Evolutionary conservation across 2,888 invertebrate genomes (phyloP).

Genomic region (Hypomecis punctinalis): DNA sequence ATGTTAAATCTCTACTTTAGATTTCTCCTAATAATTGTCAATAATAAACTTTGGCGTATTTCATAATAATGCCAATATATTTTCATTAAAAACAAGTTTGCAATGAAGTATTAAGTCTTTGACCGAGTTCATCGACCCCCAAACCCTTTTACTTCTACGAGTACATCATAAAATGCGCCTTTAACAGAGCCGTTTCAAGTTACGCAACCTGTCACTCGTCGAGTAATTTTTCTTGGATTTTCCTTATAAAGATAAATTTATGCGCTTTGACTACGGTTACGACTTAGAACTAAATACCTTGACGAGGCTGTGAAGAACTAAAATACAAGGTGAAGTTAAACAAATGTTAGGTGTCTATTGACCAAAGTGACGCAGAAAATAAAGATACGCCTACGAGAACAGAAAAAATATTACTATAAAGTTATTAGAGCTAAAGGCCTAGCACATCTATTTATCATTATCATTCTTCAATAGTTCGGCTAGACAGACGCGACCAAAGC

Average conservation of each 20-base stretch:
- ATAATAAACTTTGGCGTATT: background rate
- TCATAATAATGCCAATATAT: constrained; percentile 4
- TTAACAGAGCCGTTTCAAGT: constrained; percentile 16
- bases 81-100: constrained; percentile 17
- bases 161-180: constrained; percentile 18
- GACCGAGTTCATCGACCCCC: constrained; percentile 25
- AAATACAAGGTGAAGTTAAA: constrained; percentile 8
- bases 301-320: constrained; percentile 7
- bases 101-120: constrained; percentile 7
- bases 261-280: constrained; percentile 36
- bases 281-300: constrained; percentile 15
- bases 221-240: constrained; percentile 43
- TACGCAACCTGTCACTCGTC: constrained; percentile 28
- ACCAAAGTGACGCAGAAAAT: background rate
- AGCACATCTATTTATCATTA: too few species aligned
- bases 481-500: too few species aligned
- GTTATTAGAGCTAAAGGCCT: too few species aligned
- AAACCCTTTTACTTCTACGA: constrained; percentile 28
- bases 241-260: constrained; percentile 56
- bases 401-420: too few species aligned
- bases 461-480: too few species aligned
- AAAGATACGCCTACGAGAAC: background rate
- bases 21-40: too few species aligned
- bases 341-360: background rate
- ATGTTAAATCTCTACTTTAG: too few species aligned